Evolutionary conservation across 2,888 invertebrate species (phyloP).

Genomic region (Acanthococcus lagerstroemiae): DNA sequence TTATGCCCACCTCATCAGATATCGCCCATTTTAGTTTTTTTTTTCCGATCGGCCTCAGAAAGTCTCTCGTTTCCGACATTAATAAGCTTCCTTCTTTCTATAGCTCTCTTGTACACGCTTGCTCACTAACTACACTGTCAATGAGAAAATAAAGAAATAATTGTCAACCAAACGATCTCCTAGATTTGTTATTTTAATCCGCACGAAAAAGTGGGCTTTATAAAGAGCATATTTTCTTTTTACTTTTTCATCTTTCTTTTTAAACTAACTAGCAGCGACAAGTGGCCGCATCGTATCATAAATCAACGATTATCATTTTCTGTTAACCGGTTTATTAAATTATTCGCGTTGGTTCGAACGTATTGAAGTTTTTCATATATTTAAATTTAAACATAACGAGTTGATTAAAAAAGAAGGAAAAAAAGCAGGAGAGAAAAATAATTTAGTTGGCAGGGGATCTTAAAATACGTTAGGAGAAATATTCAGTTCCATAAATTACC

Average conservation of each 20-base stretch:
- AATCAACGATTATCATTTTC: constrained; percentile 26
- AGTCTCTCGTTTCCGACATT: too few species aligned
- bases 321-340: constrained; percentile 23
- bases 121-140: too few species aligned
- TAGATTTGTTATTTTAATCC: not conserved
- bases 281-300: constrained; percentile 18
- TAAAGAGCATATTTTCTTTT: not conserved
- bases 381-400: constrained; percentile 12
- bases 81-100: too few species aligned
- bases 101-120: too few species aligned
- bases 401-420: not conserved
- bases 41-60: too few species aligned
- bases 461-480: not conserved
- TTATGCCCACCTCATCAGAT: too few species aligned
- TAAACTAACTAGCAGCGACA: constrained; percentile 3
- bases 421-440: not conserved
- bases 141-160: not conserved
- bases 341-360: constrained; percentile 9
- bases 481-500: not conserved
- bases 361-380: constrained; percentile 5
- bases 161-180: not conserved
- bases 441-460: constrained; percentile 5
- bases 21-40: too few species aligned
- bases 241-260: not conserved
- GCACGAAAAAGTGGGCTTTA: not conserved